Evolutionary conservation across 2,888 invertebrate genomes (phyloP).

Genomic region (Alsophila aescularia): DNA sequence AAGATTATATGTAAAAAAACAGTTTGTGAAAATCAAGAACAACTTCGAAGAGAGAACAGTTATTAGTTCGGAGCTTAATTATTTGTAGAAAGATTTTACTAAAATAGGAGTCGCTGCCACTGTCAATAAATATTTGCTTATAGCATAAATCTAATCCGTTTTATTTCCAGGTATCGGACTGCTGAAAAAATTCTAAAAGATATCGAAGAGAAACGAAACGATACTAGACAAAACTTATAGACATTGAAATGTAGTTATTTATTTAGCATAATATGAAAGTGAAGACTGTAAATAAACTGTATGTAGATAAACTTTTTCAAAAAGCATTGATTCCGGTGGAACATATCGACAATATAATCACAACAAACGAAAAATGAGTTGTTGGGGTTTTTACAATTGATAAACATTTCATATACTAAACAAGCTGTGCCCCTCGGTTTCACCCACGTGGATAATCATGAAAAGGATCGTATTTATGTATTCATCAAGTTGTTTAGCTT

Average conservation of each 20-base stretch:
- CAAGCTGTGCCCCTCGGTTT: no score
- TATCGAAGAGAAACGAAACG: conserved; percentile 62
- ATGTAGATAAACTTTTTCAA: conserved; percentile 56
- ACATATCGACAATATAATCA: conserved; percentile 78
- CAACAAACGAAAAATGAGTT: conserved; percentile 35
- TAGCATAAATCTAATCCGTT: neutral
- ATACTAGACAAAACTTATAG: conserved; percentile 67
- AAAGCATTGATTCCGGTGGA: conserved; percentile 72
- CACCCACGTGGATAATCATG: no score
- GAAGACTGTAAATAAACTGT: conserved; percentile 79
- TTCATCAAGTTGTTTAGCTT: no score
- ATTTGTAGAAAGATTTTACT: no score
- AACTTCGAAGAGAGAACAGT: no score
- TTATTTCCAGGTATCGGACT: conserved; percentile 57
- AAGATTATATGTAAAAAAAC: no score
- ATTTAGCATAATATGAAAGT: conserved; percentile 51
- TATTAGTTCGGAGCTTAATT: no score
- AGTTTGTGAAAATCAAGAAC: no score
- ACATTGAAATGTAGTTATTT: conserved; percentile 48
- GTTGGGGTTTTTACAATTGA: conserved; percentile 23
- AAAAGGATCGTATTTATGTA: no score
- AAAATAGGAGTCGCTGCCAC: no score
- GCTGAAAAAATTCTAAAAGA: conserved; percentile 60
- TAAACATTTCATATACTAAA: neutral
- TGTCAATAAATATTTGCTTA: neutral